A percentile compares a stretch with the other conserved stretches of the same genome.
These are phyloP conservation scores for Belonocnema kinseyi DNA, from an alignment of 1,140 invertebrate species.

Conservation along the genomic window DNA sequence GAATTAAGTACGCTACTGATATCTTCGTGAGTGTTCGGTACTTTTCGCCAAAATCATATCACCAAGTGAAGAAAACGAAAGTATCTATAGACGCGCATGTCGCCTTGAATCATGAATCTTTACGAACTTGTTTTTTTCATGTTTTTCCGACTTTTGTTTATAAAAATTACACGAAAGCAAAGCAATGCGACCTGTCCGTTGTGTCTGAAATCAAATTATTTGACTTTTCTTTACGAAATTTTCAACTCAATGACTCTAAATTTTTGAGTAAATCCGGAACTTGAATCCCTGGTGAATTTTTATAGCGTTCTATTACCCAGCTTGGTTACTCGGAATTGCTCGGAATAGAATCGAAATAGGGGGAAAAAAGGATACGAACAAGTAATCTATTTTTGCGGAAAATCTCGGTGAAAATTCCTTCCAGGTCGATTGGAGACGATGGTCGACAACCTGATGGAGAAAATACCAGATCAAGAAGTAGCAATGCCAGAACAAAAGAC, in stretches of 20 bases:
- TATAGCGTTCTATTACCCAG: constrained; percentile 35
- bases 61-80: neutral
- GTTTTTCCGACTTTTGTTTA: constrained; percentile 28
- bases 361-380: constrained; percentile 32
- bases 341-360: constrained; percentile 41
- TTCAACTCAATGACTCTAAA: neutral
- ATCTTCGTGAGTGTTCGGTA: constrained; percentile 13
- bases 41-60: neutral
- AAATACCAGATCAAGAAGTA: neutral
- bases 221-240: neutral
- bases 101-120: neutral
- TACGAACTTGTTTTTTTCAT: neutral
- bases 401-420: constrained; percentile 27
- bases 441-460: constrained; percentile 1
- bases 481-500: constrained; percentile 17
- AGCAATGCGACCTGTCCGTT: constrained; percentile 20
- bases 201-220: neutral
- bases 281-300: constrained; percentile 36
- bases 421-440: neutral
- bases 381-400: constrained; percentile 50
- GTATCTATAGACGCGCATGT: constrained; percentile 3
- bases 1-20: constrained; percentile 1
- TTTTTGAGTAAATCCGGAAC: neutral
- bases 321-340: constrained; percentile 32
- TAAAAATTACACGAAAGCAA: neutral